Percentiles rank a stretch among this genome's conserved stretches.
Conservation (phyloP, 2,888 invertebrate species). For the Microdon myrmicae region DNA sequence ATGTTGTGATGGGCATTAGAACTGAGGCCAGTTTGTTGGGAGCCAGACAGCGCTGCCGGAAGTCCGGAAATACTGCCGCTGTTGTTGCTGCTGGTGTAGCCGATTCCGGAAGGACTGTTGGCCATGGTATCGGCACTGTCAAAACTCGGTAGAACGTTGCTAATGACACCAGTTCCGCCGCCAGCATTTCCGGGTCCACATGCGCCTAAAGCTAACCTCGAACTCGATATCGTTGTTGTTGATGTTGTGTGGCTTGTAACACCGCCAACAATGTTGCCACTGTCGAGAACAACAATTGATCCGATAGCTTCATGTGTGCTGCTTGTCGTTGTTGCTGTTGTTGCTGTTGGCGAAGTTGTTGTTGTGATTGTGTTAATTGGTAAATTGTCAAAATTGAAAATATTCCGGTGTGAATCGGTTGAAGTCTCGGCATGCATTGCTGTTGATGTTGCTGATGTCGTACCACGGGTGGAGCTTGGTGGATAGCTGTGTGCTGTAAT, state of each 20-base stretch:
- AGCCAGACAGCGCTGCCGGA: neutral
- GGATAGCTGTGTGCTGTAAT: constrained; percentile 21
- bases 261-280: constrained; percentile 19
- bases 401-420: constrained; percentile 31
- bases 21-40: neutral
- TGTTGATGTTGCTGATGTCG: constrained; percentile 16
- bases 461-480: constrained; percentile 18
- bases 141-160: constrained; percentile 7
- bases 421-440: constrained; percentile 16
- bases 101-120: constrained; percentile 26
- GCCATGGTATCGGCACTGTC: constrained; percentile 34
- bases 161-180: constrained; percentile 4
- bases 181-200: constrained; percentile 5
- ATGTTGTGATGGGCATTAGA: constrained; percentile 8
- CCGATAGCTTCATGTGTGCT: constrained; percentile 16
- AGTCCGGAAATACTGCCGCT: constrained; percentile 36
- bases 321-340: neutral
- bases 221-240: constrained; percentile 48
- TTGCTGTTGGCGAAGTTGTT: constrained; percentile 1
- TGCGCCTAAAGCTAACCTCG: constrained; percentile 21
- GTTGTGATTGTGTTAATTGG: constrained; percentile 2
- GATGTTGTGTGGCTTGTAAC: constrained; percentile 46
- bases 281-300: constrained; percentile 29
- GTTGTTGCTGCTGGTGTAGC: constrained; percentile 36
- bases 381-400: constrained; percentile 56